Evolutionary conservation across 2,113 vertebrate genomes (phyloP).

Genomic region (Mellivora capensis): DNA sequence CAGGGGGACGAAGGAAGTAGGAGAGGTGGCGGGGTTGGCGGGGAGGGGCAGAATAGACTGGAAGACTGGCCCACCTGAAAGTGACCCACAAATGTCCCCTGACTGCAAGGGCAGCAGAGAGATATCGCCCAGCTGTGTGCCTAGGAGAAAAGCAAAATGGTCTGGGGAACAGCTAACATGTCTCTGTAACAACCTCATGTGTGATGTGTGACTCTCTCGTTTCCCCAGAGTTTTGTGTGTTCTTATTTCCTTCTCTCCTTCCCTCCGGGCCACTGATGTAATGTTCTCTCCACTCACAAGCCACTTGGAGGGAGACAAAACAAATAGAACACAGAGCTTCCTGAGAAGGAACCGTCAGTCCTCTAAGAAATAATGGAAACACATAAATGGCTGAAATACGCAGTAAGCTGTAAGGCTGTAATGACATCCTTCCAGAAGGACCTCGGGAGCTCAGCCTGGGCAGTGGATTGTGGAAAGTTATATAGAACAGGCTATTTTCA

Average conservation of each 20-base stretch:
- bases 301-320: background rate
- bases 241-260: background rate
- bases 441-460: background rate
- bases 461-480: background rate
- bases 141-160: background rate
- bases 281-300: background rate
- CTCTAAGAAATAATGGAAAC: background rate
- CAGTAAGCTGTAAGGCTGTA: background rate
- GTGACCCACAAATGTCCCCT: background rate
- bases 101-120: background rate
- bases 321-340: background rate
- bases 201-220: background rate
- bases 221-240: background rate
- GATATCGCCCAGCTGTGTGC: background rate
- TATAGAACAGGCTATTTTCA: background rate
- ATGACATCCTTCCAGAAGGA: background rate
- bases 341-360: background rate
- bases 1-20: background rate
- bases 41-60: rapidly evolving
- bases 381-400: background rate
- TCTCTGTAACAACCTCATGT: background rate
- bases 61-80: background rate
- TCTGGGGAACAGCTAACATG: background rate
- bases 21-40: background rate
- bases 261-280: background rate